Evolutionary conservation across 1,140 invertebrate genomes (phyloP).

Genomic region (Dufourea novaeangliae): DNA sequence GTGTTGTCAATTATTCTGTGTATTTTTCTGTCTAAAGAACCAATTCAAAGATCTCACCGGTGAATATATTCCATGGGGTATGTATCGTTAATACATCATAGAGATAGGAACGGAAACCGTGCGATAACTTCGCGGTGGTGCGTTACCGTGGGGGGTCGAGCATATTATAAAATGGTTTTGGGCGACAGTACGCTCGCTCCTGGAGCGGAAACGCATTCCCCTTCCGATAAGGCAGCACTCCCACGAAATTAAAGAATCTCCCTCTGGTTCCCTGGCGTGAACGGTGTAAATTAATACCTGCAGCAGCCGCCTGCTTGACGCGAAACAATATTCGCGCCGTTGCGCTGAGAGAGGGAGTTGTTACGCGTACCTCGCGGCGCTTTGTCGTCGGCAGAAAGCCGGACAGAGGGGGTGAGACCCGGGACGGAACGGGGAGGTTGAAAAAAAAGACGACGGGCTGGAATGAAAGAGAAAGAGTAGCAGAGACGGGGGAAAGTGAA

Average conservation of each 20-base stretch:
- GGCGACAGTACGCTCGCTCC: background rate
- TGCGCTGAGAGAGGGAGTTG: conserved; percentile 5
- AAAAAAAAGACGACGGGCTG: conserved; percentile 8
- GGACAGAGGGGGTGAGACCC: conserved; percentile 13
- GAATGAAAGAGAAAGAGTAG: conserved; percentile 24
- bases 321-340: conserved; percentile 49
- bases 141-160: background rate
- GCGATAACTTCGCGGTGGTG: no score
- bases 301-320: conserved; percentile 24
- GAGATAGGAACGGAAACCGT: no score
- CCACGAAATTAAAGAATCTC: conserved; percentile 29
- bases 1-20: no score
- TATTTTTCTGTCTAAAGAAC: no score
- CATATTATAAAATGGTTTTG: background rate
- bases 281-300: conserved; percentile 49
- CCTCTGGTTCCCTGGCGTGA: background rate
- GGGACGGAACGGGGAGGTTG: background rate
- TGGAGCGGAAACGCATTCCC: background rate
- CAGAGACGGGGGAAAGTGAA: conserved; percentile 17
- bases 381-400: conserved; percentile 34
- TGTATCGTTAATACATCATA: no score
- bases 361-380: conserved; percentile 40
- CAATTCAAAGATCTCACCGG: no score
- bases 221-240: background rate
- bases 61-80: no score